Evolutionary conservation across 2,888 invertebrate genomes (phyloP), one percentile per base, ranked within the genome.

Genomic region (Mimas tiliae): DNA sequence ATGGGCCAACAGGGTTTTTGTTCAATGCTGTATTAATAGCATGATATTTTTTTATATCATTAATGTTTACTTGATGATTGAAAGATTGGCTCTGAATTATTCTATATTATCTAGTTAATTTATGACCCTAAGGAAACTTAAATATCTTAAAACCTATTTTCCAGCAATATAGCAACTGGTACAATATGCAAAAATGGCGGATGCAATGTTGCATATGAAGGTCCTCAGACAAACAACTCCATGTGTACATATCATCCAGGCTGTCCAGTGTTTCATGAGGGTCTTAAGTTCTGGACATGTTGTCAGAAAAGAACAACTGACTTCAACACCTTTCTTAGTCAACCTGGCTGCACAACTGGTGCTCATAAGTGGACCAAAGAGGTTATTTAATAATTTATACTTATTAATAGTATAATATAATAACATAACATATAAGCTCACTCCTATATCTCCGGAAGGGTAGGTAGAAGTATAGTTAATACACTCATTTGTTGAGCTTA

Each of bases 241-340:
- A 85, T 93, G 63, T 99, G 99, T 83, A 92, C 94, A 62, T 94
- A 97, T 88, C 99, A 99, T 91, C 96, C 98, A 0, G 99, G 99
- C 0, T 95, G 94, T 50, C 98, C 99, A 0, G 95, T 99, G 63
- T 99, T 99, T 86, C 99, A 99, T 79, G 99, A 99, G 93, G 99
- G 99, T 0, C 93, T 99, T 84, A 99, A 99, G 86, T 99, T 96
- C 88, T 99, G 99, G 99, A 97, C 98, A 0, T 99, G 99, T 84
- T 99, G 99, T 83, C 96, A 97, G 77, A 97, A 96, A 80, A 96
- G 96, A 81, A 99, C 99, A 0, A 96, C 98, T 0, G 99, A 99
- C 85, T 99, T 99, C 84, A 95, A 97, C 67, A 95, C 95, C 1
- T 99, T 99, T 83, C 94, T 99, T 66, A 96, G 96, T 65, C 99